Base-by-base conservation (phyloP, 1,140 invertebrate species). In the Camponotus floridanus region DNA sequence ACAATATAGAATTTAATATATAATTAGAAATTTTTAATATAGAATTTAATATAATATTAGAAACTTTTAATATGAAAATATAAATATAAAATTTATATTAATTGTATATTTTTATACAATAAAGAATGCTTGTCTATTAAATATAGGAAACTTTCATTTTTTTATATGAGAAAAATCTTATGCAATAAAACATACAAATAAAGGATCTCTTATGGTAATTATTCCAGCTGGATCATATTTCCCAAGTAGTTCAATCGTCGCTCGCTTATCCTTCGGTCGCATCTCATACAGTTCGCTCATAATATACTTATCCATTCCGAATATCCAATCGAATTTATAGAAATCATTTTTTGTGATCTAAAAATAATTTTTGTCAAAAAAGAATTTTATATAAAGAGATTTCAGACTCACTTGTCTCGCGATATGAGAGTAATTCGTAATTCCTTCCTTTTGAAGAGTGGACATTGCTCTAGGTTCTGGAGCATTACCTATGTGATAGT, bases 261-360 rank as follows among this genome's bases (percentile, higher is more conserved):
- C 97, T 91, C 96, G 97, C 65, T 95, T 95, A 70, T 95, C 95
- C 79, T 96, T 94, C 7, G 97, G 97, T 81, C 96, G 96, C 79
- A 96, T 94, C 21, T 93, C 92, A 33, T 96, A 96, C 36, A 98
- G 93, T 65, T 97, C 96, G 9, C 93, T 95, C 92, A 98, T 98
- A 92, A 98, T 99, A 21, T 96, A 96, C 76, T 98, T 95, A 93
- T 99, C 98, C 98, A 99, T 99, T 31, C 98, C 98, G 95, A 99
- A 98, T 83, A 99, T 98, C 91, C 96, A 98, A 92, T 98, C 97
- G 93, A 97, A 99, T 7, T 96, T 94, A 13, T 96, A 92, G 90
- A 98, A 98, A 93, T 99, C 98, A 36, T 96, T 94, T 68, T 94
- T 91, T n/a, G 92, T 96, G 59, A 98, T 96, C 96, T 93, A 13